These are phyloP conservation scores for Bombus fervidus DNA, from an alignment of 1,140 invertebrate species.

Conservation along the genomic window DNA sequence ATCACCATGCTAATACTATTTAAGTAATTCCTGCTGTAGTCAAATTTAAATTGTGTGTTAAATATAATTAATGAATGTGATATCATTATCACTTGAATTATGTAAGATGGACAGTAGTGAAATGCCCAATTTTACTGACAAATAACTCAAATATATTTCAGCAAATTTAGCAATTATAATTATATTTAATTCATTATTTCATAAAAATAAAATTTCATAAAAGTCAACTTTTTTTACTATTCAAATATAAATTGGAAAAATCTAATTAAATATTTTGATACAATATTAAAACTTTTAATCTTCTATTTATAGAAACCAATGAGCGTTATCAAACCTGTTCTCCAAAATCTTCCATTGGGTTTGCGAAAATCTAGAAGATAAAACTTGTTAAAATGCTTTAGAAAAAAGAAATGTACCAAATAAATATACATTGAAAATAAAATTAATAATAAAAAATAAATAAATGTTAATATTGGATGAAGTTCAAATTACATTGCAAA, in stretches of 20 bases:
- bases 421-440: not conserved
- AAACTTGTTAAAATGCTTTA: not conserved
- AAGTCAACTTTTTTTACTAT: too few relatives aligned
- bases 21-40: not conserved
- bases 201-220: not conserved
- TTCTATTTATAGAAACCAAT: constrained; percentile 3
- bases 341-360: not conserved
- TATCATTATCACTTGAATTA: not conserved
- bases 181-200: not conserved
- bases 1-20: not conserved
- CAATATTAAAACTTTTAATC: not conserved
- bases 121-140: not conserved
- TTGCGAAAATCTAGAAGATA: not conserved
- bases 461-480: not conserved
- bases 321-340: not conserved
- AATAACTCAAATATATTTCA: constrained; percentile 9
- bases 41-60: not conserved
- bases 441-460: too few relatives aligned
- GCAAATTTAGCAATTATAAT: not conserved
- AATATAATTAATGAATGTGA: not conserved
- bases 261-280: not conserved
- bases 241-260: too few relatives aligned
- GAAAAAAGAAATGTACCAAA: not conserved
- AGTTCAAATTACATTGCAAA: not conserved
- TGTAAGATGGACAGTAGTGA: not conserved